phyloP scores from a whole-genome alignment of 2,113 vertebrate species.

The Eulemur macaco region DNA sequence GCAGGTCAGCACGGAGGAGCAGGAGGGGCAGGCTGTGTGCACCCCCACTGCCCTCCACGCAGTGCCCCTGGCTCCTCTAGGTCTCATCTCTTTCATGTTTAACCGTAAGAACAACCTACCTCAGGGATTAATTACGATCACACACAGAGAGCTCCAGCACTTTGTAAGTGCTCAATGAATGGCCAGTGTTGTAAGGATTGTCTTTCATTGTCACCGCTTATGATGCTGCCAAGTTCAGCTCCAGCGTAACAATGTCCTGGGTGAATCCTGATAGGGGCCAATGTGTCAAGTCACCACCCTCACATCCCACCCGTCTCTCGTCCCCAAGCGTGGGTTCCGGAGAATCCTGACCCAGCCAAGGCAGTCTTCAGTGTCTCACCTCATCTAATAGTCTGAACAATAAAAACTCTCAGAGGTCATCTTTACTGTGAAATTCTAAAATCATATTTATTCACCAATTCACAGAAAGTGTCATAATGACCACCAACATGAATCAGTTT shows the following conservation, averaged over 20 bases:
- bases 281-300: background rate
- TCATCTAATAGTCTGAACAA: slow-evolving; percentile 23
- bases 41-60: too few species aligned
- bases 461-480: slow-evolving; percentile 94
- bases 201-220: background rate
- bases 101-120: background rate
- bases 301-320: rapidly evolving
- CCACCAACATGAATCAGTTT: slow-evolving; percentile 88
- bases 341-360: background rate
- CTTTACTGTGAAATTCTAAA: slow-evolving; percentile 92
- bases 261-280: background rate
- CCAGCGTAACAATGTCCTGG: too few species aligned
- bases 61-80: background rate
- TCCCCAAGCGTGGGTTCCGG: background rate
- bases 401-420: slow-evolving; percentile 65
- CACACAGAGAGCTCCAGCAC: background rate
- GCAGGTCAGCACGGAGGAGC: background rate
- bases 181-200: background rate
- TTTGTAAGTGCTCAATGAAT: background rate
- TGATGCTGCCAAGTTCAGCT: background rate
- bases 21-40: background rate
- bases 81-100: background rate
- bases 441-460: slow-evolving; percentile 96
- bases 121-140: background rate
- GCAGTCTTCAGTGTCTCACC: background rate